A percentile compares a stretch with the other conserved stretches of the same genome.
Evolutionary conservation across 1,140 invertebrate species (phyloP).

Genomic region (Armadillidium nasatum): DNA sequence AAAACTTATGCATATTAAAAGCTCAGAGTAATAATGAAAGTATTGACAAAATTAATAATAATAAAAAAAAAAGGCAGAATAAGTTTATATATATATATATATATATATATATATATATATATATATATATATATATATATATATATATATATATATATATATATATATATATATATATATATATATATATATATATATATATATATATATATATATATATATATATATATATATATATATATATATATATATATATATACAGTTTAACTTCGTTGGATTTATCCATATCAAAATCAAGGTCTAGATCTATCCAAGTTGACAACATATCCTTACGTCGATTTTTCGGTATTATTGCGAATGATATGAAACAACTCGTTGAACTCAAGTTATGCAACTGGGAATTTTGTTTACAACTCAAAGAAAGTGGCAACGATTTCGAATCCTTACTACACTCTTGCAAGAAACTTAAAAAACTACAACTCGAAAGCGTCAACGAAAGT

Average conservation of each 20-base stretch:
- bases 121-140: no score
- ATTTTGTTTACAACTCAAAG: conserved; percentile 34
- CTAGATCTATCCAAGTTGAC: conserved; percentile 30
- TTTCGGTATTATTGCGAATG: conserved; percentile 31
- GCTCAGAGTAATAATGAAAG: no score
- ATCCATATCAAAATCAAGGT: conserved; percentile 27
- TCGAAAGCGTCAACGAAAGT: conserved; percentile 36
- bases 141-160: no score
- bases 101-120: no score
- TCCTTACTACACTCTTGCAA: conserved; percentile 32
- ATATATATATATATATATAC: conserved; percentile 12
- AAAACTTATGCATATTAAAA: no score
- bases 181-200: no score
- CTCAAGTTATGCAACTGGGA: conserved; percentile 38
- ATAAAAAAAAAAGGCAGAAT: no score
- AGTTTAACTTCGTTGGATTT: conserved; percentile 36
- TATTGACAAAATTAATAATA: no score
- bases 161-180: no score
- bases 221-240: background rate
- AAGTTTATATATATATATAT: no score
- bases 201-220: no score
- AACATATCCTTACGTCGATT: conserved; percentile 29
- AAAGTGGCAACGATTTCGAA: conserved; percentile 23
- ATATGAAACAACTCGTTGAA: conserved; percentile 33
- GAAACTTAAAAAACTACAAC: conserved; percentile 24